A percentile compares a stretch with the other conserved stretches of the same genome.
These are phyloP conservation scores for Amblyjoppa proteus DNA, from an alignment of 2,888 invertebrate species.

Conservation along the genomic window DNA sequence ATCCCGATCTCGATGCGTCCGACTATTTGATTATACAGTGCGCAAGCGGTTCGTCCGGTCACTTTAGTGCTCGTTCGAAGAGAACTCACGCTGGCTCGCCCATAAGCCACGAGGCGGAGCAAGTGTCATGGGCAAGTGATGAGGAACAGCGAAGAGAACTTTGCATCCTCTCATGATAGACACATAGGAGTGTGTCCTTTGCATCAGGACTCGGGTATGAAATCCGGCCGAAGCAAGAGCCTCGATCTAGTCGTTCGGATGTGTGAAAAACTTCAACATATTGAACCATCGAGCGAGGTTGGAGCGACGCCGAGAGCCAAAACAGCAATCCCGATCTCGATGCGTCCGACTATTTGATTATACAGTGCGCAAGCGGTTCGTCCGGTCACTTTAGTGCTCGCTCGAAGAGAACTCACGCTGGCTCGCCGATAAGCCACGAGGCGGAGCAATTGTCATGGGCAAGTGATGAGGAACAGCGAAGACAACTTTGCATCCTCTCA, in stretches of 20 bases:
- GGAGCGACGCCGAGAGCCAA: not conserved
- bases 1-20: not conserved
- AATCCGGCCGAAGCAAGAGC: conserved; percentile 20
- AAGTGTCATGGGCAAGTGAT: not conserved
- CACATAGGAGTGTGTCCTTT: not conserved
- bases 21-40: conserved; percentile 13
- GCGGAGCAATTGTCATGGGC: too few relatives aligned
- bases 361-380: not conserved
- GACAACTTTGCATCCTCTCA: too few relatives aligned
- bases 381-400: conserved; percentile 16
- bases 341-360: conserved; percentile 17
- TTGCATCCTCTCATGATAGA: conserved; percentile 1
- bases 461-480: too few relatives aligned
- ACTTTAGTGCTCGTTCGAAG: conserved; percentile 4
- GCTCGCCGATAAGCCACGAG: not conserved
- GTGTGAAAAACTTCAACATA: not conserved
- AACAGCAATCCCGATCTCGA: not conserved
- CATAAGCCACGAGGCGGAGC: not conserved
- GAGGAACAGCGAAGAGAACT: not conserved
- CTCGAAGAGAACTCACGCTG: not conserved
- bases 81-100: not conserved
- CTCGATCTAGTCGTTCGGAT: not conserved
- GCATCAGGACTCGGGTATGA: not conserved
- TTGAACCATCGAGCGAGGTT: too few relatives aligned
- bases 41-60: not conserved